Base-by-base conservation (phyloP, 2,888 invertebrate genomes). In the Apamea epomidion region DNA sequence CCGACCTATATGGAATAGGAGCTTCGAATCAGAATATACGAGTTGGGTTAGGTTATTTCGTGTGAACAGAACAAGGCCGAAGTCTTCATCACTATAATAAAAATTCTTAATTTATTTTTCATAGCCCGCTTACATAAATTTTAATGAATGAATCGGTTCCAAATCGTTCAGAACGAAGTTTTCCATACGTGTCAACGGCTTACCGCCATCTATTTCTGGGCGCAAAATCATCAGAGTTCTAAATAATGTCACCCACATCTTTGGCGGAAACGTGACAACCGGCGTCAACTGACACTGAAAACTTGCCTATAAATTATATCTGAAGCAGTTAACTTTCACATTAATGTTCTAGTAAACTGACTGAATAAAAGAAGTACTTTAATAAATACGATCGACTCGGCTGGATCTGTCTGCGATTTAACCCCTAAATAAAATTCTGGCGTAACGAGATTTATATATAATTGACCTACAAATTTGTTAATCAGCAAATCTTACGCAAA, bases 241-340 rank as follows among this genome's bases (percentile, higher is more conserved):
- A 82, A 86, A 88, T 85, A 85, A 82, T 87, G 67, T 78, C 78
- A 65, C 84, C 82, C 82, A 79, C 78, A 69, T 62, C 81, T 84
- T 75, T 64, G 73, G 69, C 76, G 84, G 81, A 80, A 80, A 76
- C 76, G 70, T 81, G 86, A 83, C 79, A 45, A 54, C 69, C 68
- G 68, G 29, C 74, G 78, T 72, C 81, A 73, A 79, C 79, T 70
- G 85, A 78, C 85, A 72, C 78, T 88, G 72, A 81, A 84, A 80
- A 73, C 81, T 68, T 79, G 78, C 69, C 82, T 68, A 76, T 87
- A 81, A 87, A 85, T 87, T 88, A 86, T 80, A 80, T 84, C 75
- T 81, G 71, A 88, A 82, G 69, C 78, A 76, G 73, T 86, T 88
- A 81, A 74, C 71, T 79, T 73, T 18, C 71, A 60, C 79, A 62